Base-by-base conservation (phyloP, 30 jellyfish, hydroid and myxozoan species). In the Phacellophora camtschatica region DNA sequence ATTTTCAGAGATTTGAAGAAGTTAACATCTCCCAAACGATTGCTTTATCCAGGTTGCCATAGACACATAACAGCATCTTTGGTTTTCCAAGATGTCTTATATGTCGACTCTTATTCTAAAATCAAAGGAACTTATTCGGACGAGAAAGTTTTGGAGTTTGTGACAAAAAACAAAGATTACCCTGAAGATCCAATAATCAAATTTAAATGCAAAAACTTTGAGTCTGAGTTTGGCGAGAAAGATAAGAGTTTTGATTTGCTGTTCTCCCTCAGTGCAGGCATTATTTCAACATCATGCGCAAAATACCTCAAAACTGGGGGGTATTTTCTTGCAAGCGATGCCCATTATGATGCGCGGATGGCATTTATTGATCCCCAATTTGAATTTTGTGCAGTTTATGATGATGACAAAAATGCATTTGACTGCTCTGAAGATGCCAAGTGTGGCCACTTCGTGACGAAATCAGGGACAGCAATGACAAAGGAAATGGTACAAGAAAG, bases 41-140 rank as follows among this genome's bases (percentile, higher is more conserved):
- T 88, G 51, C 81, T 88, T 37, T 88, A 88, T 35, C 97, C 97
- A 29, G 97, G 97, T 69, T 88, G 97, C 82, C 95, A 88, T 72
- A 66, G 97, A 27, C 97, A 88, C 27, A 81, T 88, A 2, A 80
- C 95, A 11, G 90, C 97, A 15, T 88, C 97, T 0, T 65, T 88
- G 28, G 20, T 81, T 6, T 88, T 88, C 51, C 28, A 57, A n/a
- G 28, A 70, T 57, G 95, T 88, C n/a, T 77, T 88, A 2, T 88
- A 88, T 45, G 82, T 88, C 15, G 97, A 88, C 67, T 58, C 22
- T 55, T 61, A 80, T 41, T 7, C 82, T 6, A 81, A 88, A 70
- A 50, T 88, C 33, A 48, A 70, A 61, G 78, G 53, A 2, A n/a
- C 31, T 35, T 88, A 7, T 54, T 22, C 81, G 10, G 97, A 88